Evolutionary conservation across 2,797 vertebrate species (phyloP).

Genomic region (Schizothorax lantsangensis): DNA sequence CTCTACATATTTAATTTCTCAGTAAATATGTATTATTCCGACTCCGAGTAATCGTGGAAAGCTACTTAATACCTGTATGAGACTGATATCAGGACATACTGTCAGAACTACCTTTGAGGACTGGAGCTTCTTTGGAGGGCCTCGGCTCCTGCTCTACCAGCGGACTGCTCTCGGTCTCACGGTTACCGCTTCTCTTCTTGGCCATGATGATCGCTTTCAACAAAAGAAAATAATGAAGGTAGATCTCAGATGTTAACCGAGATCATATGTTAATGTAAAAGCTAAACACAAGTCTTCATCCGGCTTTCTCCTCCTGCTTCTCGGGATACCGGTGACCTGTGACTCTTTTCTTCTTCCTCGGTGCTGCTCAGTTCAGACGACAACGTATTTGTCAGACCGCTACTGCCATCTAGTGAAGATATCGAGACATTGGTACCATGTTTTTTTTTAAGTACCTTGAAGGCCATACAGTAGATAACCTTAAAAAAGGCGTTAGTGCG

Average conservation of each 20-base stretch:
- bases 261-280: neutral
- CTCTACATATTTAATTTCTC: too few species aligned
- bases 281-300: neutral
- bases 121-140: conserved; percentile 54
- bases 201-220: conserved; percentile 66
- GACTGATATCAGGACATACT: neutral
- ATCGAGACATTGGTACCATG: neutral
- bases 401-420: conserved; percentile 13
- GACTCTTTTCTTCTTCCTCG: conserved; percentile 35
- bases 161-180: conserved; percentile 65
- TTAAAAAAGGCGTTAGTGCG: too few species aligned
- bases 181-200: conserved; percentile 77
- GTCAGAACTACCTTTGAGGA: conserved; percentile 71
- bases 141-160: conserved; percentile 66
- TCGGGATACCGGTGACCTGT: conserved; percentile 39
- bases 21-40: neutral
- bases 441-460: too few species aligned
- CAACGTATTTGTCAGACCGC: too few species aligned
- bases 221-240: neutral
- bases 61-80: neutral
- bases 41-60: neutral
- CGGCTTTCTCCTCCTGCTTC: conserved; percentile 20
- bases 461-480: too few species aligned
- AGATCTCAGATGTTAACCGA: neutral
- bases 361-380: neutral